These are phyloP conservation scores for Apotomis capreana DNA, from an alignment of 2,888 invertebrate species.

Conservation along the genomic window DNA sequence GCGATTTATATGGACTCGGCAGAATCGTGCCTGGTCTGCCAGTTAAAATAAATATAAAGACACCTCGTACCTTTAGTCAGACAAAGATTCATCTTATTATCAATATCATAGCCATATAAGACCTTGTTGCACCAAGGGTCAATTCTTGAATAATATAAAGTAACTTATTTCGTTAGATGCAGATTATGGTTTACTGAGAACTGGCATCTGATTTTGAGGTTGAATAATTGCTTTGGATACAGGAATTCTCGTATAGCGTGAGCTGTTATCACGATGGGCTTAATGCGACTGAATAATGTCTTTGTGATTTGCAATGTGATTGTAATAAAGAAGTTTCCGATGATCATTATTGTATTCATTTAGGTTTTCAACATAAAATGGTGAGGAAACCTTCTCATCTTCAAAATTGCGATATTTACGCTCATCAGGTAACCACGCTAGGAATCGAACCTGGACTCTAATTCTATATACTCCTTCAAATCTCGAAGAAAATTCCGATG, in stretches of 20 bases:
- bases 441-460: no score
- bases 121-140: constrained; percentile 34
- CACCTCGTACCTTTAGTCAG: constrained; percentile 67
- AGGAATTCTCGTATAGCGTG: constrained; percentile 34
- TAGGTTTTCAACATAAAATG: background rate
- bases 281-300: constrained; percentile 33
- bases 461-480: no score
- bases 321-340: constrained; percentile 19
- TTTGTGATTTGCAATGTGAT: constrained; percentile 29
- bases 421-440: no score
- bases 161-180: constrained; percentile 55
- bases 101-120: constrained; percentile 20
- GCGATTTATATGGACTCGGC: constrained; percentile 69
- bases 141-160: constrained; percentile 48
- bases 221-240: constrained; percentile 52
- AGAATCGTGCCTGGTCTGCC: constrained; percentile 77
- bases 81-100: constrained; percentile 25
- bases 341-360: constrained; percentile 3
- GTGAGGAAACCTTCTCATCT: background rate
- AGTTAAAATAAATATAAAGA: constrained; percentile 78
- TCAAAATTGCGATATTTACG: no score
- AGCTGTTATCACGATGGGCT: constrained; percentile 34
- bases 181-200: constrained; percentile 52
- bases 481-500: no score
- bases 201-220: constrained; percentile 57